phyloP scores from a whole-genome alignment of 2,888 invertebrate species.

The Habroteleia sp. region DNA sequence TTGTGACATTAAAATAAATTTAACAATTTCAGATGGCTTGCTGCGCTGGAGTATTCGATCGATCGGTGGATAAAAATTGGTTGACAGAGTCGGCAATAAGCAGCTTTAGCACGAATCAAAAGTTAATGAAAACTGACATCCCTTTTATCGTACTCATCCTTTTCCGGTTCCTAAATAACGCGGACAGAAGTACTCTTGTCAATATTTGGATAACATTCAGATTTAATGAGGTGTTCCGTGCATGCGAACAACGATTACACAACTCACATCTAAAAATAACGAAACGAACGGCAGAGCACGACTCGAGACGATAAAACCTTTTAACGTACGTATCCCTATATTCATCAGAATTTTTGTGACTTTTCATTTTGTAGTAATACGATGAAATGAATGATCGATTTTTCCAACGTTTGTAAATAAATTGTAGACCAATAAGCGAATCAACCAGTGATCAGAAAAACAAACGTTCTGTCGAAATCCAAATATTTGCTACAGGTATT shows the following conservation, averaged over 20 bases:
- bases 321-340: neutral
- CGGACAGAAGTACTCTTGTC: constrained; percentile 41
- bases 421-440: constrained; percentile 23
- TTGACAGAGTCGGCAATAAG: constrained; percentile 83
- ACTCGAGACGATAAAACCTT: constrained; percentile 19
- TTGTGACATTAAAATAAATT: constrained; percentile 43
- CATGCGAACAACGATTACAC: constrained; percentile 43
- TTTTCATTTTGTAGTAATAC: constrained; percentile 41
- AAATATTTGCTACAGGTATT: constrained; percentile 52
- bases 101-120: constrained; percentile 65
- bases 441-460: constrained; percentile 13
- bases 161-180: constrained; percentile 60
- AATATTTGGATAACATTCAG: constrained; percentile 39
- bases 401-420: constrained; percentile 43
- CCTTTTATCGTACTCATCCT: constrained; percentile 66
- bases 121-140: constrained; percentile 66
- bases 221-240: constrained; percentile 17
- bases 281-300: constrained; percentile 22
- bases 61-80: constrained; percentile 94
- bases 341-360: constrained; percentile 49
- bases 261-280: constrained; percentile 17
- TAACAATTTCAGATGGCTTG: constrained; percentile 90
- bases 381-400: constrained; percentile 13
- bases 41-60: constrained; percentile 96
- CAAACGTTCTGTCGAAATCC: constrained; percentile 44